Evolutionary conservation across 1,140 invertebrate species (phyloP).

Genomic region (Formica exsecta): DNA sequence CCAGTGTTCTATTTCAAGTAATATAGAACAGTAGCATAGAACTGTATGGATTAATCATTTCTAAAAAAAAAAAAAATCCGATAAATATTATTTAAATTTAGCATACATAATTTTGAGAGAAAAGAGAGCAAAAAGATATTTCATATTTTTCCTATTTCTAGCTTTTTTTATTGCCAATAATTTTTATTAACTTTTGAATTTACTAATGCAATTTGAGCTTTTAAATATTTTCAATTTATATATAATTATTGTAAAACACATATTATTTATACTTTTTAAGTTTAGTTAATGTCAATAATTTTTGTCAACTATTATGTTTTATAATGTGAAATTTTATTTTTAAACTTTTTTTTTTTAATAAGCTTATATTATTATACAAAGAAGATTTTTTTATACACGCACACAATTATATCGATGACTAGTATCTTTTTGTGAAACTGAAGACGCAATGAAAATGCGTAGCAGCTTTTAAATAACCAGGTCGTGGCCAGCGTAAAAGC

Average conservation of each 20-base stretch:
- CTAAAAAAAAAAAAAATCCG: too few relatives aligned
- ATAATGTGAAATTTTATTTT: background rate
- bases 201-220: background rate
- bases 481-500: slow-evolving; percentile 37
- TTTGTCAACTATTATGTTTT: background rate
- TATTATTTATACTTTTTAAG: background rate
- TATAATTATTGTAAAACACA: background rate
- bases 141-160: too few relatives aligned
- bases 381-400: background rate
- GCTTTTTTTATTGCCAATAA: too few relatives aligned
- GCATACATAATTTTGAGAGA: too few relatives aligned
- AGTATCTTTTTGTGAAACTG: background rate
- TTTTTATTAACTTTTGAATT: too few relatives aligned
- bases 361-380: background rate
- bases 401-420: background rate
- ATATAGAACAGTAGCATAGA: background rate
- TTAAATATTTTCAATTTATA: slow-evolving; percentile 11
- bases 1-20: background rate
- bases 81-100: too few relatives aligned
- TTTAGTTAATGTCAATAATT: background rate
- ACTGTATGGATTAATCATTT: too few relatives aligned
- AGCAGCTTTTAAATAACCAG: slow-evolving; percentile 26
- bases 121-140: too few relatives aligned
- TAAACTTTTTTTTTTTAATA: background rate
- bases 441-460: slow-evolving; percentile 12